Conservation (phyloP, 2,888 invertebrate species). For the Anaspis maculata region DNA sequence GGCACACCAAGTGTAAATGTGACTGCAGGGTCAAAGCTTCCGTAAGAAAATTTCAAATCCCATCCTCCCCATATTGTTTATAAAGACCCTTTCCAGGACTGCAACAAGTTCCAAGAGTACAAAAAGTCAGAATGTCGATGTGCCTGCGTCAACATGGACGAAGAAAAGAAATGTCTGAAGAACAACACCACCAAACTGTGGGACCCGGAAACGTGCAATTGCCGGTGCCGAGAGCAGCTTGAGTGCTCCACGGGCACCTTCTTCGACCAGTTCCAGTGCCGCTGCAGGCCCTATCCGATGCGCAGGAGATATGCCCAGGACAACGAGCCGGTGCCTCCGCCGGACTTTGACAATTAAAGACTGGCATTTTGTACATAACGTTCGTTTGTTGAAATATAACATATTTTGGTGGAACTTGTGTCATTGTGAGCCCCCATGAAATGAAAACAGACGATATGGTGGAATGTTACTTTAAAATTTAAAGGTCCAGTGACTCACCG, state of each 20-base stretch:
- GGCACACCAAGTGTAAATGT: slow-evolving; percentile 55
- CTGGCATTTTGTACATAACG: too few species aligned
- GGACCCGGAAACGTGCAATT: slow-evolving; percentile 52
- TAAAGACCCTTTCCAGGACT: slow-evolving; percentile 42
- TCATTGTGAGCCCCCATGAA: too few species aligned
- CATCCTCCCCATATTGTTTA: slow-evolving; percentile 3
- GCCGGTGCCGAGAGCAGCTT: slow-evolving; percentile 48
- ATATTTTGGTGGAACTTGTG: too few species aligned
- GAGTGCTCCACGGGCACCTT: slow-evolving; percentile 54
- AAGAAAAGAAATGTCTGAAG: slow-evolving; percentile 50
- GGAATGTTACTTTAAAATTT: slow-evolving; percentile 14
- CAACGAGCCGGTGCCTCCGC: too few species aligned
- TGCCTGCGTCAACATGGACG: slow-evolving; percentile 52
- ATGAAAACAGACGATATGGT: too few species aligned
- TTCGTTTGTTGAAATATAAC: too few species aligned
- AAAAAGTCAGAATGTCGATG: slow-evolving; percentile 51
- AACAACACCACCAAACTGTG: slow-evolving; percentile 48
- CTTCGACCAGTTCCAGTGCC: slow-evolving; percentile 51
- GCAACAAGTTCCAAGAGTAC: slow-evolving; percentile 52
- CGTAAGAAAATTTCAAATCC: slow-evolving; percentile 34
- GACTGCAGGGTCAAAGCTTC: slow-evolving; percentile 49
- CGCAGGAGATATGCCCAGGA: slow-evolving; percentile 18
- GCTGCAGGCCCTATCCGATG: slow-evolving; percentile 39
- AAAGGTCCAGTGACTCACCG: slow-evolving; percentile 13
- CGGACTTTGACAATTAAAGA: too few species aligned